Conservation (phyloP, 2,888 invertebrate species). For the Nezara viridula region DNA sequence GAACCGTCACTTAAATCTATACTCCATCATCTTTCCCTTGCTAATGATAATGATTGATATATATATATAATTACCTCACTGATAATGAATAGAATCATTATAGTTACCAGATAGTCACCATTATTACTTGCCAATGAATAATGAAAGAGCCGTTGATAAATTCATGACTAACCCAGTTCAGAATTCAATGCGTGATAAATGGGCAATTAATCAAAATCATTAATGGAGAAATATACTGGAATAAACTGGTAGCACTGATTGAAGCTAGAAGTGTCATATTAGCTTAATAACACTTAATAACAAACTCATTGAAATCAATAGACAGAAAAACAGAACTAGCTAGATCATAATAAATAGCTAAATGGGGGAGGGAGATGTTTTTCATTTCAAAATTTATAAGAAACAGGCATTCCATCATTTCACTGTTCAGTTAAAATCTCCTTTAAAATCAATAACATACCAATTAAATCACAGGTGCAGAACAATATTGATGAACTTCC, state of each 20-base stretch:
- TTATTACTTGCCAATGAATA: not conserved
- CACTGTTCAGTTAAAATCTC: too few species aligned
- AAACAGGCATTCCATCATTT: too few species aligned
- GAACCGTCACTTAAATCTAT: too few species aligned
- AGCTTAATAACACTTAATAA: conserved; percentile 7
- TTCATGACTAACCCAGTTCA: not conserved
- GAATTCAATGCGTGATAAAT: not conserved
- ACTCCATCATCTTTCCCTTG: too few species aligned
- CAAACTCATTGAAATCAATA: not conserved
- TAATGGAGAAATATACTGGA: not conserved
- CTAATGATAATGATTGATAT: too few species aligned
- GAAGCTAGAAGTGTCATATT: not conserved
- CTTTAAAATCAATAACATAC: too few species aligned
- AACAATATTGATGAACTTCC: too few species aligned
- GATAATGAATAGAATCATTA: too few species aligned
- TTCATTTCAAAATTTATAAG: too few species aligned
- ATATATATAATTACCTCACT: too few species aligned
- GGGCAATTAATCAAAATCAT: not conserved
- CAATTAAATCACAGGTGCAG: too few species aligned
- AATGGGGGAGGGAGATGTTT: not conserved
- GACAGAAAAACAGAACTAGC: not conserved
- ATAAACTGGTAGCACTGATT: conserved; percentile 31
- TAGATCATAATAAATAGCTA: not conserved
- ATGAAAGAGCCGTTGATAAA: not conserved
- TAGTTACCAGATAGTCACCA: not conserved